Conservation (phyloP, 2,113 vertebrate species). For the Gambusia affinis region DNA sequence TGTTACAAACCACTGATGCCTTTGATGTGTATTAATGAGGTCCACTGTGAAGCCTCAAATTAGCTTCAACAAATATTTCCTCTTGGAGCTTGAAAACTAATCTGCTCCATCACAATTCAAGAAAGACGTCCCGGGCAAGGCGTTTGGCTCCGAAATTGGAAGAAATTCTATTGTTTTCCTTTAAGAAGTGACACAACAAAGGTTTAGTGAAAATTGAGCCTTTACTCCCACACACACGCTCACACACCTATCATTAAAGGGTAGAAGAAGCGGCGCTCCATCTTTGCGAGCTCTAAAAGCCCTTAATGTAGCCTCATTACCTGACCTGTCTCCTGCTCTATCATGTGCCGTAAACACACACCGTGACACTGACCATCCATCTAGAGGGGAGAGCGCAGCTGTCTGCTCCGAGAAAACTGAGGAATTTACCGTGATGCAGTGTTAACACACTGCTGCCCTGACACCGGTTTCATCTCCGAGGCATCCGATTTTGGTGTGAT, state of each 20-base stretch:
- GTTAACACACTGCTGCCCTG: slow-evolving; percentile 49
- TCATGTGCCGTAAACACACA: slow-evolving; percentile 81
- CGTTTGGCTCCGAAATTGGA: slow-evolving; percentile 54
- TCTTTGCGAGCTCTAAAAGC: slow-evolving; percentile 79
- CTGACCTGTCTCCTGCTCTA: slow-evolving; percentile 78
- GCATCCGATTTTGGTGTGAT: slow-evolving; percentile 46
- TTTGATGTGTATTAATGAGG: slow-evolving; percentile 31
- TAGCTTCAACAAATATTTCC: slow-evolving; percentile 76
- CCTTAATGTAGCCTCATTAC: slow-evolving; percentile 81
- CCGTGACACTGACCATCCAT: slow-evolving; percentile 77
- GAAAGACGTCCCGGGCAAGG: slow-evolving; percentile 53
- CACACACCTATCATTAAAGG: slow-evolving; percentile 70
- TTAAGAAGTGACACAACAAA: slow-evolving; percentile 62
- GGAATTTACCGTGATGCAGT: slow-evolving; percentile 50
- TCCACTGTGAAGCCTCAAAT: slow-evolving; percentile 55
- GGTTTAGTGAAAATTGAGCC: slow-evolving; percentile 56
- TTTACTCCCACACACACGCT: slow-evolving; percentile 47
- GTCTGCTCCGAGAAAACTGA: slow-evolving; percentile 59
- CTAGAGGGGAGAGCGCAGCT: slow-evolving; percentile 65
- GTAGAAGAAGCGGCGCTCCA: slow-evolving; percentile 72
- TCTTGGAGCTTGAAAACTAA: slow-evolving; percentile 67
- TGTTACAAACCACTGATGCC: slow-evolving; percentile 27
- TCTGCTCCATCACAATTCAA: slow-evolving; percentile 64
- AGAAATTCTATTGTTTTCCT: slow-evolving; percentile 38
- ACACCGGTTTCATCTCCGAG: slow-evolving; percentile 35